Evolutionary conservation across 2,113 vertebrate species (phyloP), one percentile per base, ranked within the genome.

Genomic region (Anas platyrhynchos): DNA sequence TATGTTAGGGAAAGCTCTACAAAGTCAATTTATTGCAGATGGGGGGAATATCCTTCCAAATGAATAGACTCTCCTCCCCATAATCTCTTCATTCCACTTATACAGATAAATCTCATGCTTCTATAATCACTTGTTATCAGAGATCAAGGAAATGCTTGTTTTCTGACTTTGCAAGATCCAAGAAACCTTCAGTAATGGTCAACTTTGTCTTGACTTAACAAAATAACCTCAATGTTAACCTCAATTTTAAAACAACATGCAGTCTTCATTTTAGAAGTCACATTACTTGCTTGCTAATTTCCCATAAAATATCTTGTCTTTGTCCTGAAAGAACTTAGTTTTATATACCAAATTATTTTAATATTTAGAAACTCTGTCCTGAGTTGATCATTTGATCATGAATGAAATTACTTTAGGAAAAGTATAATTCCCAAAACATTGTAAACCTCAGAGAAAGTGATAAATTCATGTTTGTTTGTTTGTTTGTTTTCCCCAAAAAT

Each of bases 341-440:
- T 77, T 66, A 48, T 58, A 32, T 44, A 62, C 56, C 2, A 54
- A 58, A 80, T 69, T 83, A 3, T 80, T 69, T 69, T 83, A 52
- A 48, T 75, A 34, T 83, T 82, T 91, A 75, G 43, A 72, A 31
- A 55, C 12, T 50, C 21, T 27, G 5, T 41, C 32, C 7, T 66
- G 44, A 79, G 83, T 83, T 78, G 67, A 76, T 89, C 36, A 65
- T 89, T 91, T 80, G 59, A 77, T 88, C 83, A 62, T 83, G 50
- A 10, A 34, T 83, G n/a, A 93, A 94, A 90, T 92, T 62, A 73
- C 23, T 66, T 77, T 77, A 41, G 59, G 66, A 52, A 74, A 74
- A 66, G 15, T 32, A 9, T 81, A n/a, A 83, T 68, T 23, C 6
- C 13, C 10, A 87, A 81, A 65, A 11, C 9, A 46, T 4, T 5